Evolutionary conservation across 2,797 vertebrate species (phyloP).

Genomic region (Crocodylus rhombifer): DNA sequence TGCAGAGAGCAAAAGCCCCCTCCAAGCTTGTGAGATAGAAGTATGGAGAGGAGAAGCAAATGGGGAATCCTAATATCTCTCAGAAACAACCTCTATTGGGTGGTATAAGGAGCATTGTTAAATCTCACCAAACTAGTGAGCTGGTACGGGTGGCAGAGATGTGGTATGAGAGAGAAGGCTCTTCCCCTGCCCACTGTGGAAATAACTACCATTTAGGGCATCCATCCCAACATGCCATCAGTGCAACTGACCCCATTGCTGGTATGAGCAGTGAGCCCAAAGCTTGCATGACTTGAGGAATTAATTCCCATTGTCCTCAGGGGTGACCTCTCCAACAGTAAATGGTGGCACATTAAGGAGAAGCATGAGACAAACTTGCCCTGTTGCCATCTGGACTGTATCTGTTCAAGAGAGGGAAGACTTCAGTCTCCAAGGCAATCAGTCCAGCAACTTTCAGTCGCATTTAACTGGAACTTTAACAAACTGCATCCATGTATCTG

Average conservation of each 20-base stretch:
- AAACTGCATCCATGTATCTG: background rate
- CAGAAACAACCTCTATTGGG: background rate
- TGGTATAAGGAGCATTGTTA: background rate
- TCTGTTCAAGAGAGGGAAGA: rapidly evolving
- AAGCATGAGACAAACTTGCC: background rate
- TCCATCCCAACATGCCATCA: background rate
- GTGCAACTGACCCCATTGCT: background rate
- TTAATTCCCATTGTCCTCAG: background rate
- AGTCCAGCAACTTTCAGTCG: background rate
- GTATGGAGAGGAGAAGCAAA: background rate
- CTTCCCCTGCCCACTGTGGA: background rate
- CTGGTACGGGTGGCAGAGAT: background rate
- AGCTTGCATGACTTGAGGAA: background rate
- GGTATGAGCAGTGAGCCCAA: background rate
- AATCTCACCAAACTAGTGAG: background rate
- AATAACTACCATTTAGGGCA: background rate
- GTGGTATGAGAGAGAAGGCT: background rate
- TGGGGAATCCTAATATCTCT: background rate
- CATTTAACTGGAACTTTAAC: background rate
- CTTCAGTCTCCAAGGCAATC: background rate
- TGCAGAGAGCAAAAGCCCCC: background rate
- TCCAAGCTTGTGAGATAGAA: background rate
- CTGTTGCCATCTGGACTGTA: background rate
- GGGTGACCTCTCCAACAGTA: background rate
- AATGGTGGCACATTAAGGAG: background rate